Percentiles rank a stretch among this genome's conserved stretches.
Conservation (phyloP, 1,140 invertebrate genomes). For the Polypedilum pembai region DNA sequence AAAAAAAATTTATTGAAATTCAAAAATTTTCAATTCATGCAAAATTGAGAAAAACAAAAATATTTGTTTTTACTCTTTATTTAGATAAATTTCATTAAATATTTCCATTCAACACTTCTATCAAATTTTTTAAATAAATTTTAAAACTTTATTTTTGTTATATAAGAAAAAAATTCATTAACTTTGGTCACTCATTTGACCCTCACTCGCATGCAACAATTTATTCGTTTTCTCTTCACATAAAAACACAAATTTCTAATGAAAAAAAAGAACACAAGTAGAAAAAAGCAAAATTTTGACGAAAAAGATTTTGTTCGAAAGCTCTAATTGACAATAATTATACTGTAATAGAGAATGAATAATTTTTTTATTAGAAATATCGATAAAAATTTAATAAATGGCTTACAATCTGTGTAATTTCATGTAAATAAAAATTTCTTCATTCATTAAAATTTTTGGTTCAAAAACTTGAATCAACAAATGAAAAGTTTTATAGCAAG, state of each 20-base stretch:
- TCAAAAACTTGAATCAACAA: no score
- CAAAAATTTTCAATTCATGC: no score
- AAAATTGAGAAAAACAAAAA: no score
- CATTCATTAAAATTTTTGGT: no score
- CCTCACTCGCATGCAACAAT: neutral
- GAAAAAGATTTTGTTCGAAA: conserved; percentile 13
- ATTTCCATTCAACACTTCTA: neutral
- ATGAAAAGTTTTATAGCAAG: neutral
- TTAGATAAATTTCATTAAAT: neutral
- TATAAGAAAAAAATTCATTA: neutral
- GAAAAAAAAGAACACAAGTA: neutral
- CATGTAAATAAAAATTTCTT: no score
- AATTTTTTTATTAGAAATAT: conserved; percentile 33
- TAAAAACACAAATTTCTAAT: neutral
- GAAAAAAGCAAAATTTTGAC: conserved; percentile 1
- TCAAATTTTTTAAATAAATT: neutral
- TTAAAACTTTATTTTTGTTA: no score
- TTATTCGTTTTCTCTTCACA: neutral
- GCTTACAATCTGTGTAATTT: no score
- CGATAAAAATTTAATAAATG: conserved; percentile 30
- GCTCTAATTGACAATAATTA: conserved; percentile 25
- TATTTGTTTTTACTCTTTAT: no score
- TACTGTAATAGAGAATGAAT: conserved; percentile 22
- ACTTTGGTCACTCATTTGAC: neutral
- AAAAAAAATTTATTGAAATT: no score